Evolutionary conservation across 2,797 vertebrate genomes (phyloP), one percentile per base, ranked within the genome.

Genomic region (Molossus alvarezi): DNA sequence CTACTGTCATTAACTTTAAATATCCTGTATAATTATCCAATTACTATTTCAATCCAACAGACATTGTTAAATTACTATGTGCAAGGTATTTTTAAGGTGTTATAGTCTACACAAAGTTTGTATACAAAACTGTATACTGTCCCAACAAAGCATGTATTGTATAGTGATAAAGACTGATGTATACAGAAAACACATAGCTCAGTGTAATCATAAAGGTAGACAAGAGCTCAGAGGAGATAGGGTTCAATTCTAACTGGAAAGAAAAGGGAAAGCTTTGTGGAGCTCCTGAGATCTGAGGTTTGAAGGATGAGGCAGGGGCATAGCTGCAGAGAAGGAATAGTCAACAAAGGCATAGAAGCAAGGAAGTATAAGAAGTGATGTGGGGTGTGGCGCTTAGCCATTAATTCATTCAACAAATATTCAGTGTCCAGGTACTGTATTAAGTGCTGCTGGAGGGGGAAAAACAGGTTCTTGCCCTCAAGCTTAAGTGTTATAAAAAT

Each of bases 131-230:
- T 58, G 21, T 73, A 62, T 90, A 73, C 21, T 72, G 21, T 76
- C 48, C 27, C 37, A 88, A n/a, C 55, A 90, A 92, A 81, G 17
- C 9, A 37, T 69, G 58, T 89, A 67, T 37, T 84, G 23, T 73
- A 41, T 69, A 64, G 12, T 88, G 58, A 60, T 83, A 86, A 87
- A 80, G 53, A 55, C 25, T 67, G 25, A 53, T 79, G 27, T 45
- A 65, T 53, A 29, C 53, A 89, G 69, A 90, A 97, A 92, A 90
- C 33, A 80, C 10, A 33, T 60, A 41, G 51, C 57, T 83, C 18
- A 55, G 27, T 79, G 25, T 65, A 75, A 67, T 87, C 80, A 65
- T 80, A 75, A 65, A 77, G 3, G 57, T 65, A 83, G 33, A 67
- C 14, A 72, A 82, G 75, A 71, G 21, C 14, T 82, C 60, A n/a